Percentiles rank a stretch among this genome's conserved stretches.
phyloP scores from a whole-genome alignment of 2,797 vertebrate species.

The Sitta carolinensis region DNA sequence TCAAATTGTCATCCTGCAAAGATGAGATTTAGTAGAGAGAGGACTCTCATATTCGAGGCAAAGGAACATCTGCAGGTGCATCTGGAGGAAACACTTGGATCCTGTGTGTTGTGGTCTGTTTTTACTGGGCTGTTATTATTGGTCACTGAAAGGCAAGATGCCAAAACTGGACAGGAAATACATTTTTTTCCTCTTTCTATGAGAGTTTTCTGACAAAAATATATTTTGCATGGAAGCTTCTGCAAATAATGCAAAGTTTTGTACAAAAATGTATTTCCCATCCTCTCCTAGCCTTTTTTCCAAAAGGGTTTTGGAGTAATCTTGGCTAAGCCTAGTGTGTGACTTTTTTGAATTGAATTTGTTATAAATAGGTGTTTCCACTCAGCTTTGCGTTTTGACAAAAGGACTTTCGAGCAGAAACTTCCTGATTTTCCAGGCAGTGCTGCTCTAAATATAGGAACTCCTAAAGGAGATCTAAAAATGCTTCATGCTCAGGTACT shows the following conservation, averaged over 20 bases:
- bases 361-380: not conserved
- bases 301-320: not conserved
- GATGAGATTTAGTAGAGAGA: not conserved
- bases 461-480: not conserved
- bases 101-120: conserved; percentile 39
- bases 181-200: not conserved
- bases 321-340: not conserved
- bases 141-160: conserved; percentile 45
- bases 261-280: not conserved
- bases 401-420: not conserved
- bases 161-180: conserved; percentile 42
- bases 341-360: not conserved
- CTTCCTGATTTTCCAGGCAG: not conserved
- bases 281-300: not conserved
- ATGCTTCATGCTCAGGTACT: not conserved
- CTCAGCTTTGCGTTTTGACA: not conserved
- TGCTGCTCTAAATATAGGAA: not conserved
- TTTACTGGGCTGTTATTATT: conserved; percentile 49
- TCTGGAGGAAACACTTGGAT: conserved; percentile 67
- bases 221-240: not conserved
- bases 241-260: conserved; percentile 8
- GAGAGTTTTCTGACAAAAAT: conserved; percentile 4
- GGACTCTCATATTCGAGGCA: not conserved
- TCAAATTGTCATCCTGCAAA: not conserved
- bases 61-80: conserved; percentile 45